Percentiles rank a stretch among this genome's conserved stretches.
These are phyloP conservation scores for Sinonovacula constricta DNA, from an alignment of 1,140 invertebrate species.

Conservation along the genomic window DNA sequence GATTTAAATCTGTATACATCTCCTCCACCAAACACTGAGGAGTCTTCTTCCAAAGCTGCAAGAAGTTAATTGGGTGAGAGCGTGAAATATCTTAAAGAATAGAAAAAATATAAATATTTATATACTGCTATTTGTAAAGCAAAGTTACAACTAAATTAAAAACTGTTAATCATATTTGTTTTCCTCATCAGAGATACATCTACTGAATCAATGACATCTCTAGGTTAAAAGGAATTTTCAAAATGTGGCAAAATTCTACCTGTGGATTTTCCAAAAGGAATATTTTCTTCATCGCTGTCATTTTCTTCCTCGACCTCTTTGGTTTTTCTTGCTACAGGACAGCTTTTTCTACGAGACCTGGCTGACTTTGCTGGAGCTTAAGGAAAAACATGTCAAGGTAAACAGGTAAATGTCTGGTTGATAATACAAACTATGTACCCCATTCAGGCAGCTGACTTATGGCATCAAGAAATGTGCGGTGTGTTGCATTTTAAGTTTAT, in stretches of 20 bases:
- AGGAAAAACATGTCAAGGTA: not conserved
- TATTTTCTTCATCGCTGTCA: constrained; percentile 46
- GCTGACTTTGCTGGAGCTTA: constrained; percentile 8
- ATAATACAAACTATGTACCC: too few species aligned
- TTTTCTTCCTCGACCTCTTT: constrained; percentile 34
- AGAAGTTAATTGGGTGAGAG: too few species aligned
- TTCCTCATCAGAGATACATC: too few species aligned
- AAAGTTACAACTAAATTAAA: too few species aligned
- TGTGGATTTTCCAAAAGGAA: constrained; percentile 30
- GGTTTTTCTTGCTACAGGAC: not conserved
- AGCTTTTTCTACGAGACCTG: constrained; percentile 30
- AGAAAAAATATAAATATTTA: not conserved
- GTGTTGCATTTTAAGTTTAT: too few species aligned
- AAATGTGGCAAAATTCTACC: too few species aligned
- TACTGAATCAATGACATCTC: not conserved
- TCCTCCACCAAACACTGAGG: constrained; percentile 57
- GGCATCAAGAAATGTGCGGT: too few species aligned
- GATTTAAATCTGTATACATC: constrained; percentile 73
- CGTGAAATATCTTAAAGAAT: not conserved
- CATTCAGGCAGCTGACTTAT: too few species aligned
- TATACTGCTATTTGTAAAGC: not conserved
- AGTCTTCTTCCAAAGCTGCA: constrained; percentile 59
- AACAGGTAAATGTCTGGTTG: too few species aligned
- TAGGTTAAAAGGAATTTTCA: too few species aligned
- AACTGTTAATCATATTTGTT: too few species aligned